phyloP scores from a whole-genome alignment of 2,797 vertebrate species.

The Phaenicophaeus curvirostris region DNA sequence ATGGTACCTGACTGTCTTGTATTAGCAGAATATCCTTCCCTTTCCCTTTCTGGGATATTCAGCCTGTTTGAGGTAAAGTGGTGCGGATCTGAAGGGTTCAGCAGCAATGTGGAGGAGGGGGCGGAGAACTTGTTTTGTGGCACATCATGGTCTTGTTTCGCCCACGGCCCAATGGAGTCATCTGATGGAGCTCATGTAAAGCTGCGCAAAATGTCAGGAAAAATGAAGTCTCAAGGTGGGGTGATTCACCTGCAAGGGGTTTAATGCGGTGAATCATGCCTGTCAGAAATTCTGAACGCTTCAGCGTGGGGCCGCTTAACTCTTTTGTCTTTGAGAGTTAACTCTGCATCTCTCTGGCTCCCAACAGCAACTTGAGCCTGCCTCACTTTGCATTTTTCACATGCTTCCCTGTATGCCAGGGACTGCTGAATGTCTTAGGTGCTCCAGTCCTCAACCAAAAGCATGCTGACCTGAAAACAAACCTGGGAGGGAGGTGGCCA shows the following conservation, averaged over 20 bases:
- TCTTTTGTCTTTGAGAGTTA: neutral
- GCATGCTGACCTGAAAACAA: neutral
- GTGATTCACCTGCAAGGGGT: slow-evolving; percentile 65
- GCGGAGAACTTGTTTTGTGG: slow-evolving; percentile 9
- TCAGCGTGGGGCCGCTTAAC: neutral
- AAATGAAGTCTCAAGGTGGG: slow-evolving; percentile 39
- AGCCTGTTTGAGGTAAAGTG: neutral
- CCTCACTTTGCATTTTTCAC: neutral
- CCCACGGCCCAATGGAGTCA: slow-evolving; percentile 11
- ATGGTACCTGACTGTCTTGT: neutral
- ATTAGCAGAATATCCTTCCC: neutral
- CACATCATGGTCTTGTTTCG: slow-evolving; percentile 2
- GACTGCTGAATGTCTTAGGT: neutral
- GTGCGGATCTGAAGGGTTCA: neutral
- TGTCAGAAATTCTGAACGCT: neutral
- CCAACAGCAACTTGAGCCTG: neutral
- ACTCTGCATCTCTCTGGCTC: neutral
- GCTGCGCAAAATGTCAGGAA: slow-evolving; percentile 50
- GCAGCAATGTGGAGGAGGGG: neutral
- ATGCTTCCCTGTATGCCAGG: neutral
- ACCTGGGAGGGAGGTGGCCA: neutral
- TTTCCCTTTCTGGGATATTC: neutral
- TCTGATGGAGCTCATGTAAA: slow-evolving; percentile 11
- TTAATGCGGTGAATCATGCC: slow-evolving; percentile 39
- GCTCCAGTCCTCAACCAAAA: neutral